Percentiles rank a stretch among this genome's conserved stretches.
Evolutionary conservation across 2,113 vertebrate genomes (phyloP).

Genomic region (Agapornis roseicollis): DNA sequence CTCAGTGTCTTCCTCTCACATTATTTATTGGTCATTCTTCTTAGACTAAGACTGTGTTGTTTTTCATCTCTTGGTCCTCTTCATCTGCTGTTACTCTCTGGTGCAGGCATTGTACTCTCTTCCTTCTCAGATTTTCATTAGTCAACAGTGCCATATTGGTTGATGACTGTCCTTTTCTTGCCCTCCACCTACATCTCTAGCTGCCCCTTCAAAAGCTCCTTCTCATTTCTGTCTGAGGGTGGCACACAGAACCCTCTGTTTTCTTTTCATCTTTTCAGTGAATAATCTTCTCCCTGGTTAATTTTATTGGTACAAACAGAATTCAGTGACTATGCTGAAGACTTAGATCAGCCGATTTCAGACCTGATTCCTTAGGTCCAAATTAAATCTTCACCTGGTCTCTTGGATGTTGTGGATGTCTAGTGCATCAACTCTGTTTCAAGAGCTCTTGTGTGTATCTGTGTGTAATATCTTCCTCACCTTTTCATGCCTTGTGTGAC

Average conservation of each 20-base stretch:
- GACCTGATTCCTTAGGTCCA: background rate
- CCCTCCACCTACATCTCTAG: background rate
- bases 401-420: background rate
- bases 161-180: background rate
- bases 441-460: background rate
- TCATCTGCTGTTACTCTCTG: background rate
- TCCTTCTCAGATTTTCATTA: background rate
- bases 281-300: background rate
- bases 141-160: background rate
- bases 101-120: background rate
- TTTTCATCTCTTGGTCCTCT: background rate
- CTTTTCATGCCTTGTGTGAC: background rate
- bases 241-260: background rate
- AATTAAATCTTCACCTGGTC: background rate
- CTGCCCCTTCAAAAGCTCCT: background rate
- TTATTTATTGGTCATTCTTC: background rate
- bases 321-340: background rate
- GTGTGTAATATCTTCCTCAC: background rate
- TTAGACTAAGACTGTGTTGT: background rate
- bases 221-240: background rate
- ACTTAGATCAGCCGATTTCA: background rate
- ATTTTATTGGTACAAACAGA: background rate
- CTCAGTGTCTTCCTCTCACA: accelerated
- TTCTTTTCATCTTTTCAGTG: background rate
- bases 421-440: background rate